These are phyloP conservation scores for Pseudochirops corinnae DNA, from an alignment of 2,797 vertebrate genomes.

Conservation along the genomic window DNA sequence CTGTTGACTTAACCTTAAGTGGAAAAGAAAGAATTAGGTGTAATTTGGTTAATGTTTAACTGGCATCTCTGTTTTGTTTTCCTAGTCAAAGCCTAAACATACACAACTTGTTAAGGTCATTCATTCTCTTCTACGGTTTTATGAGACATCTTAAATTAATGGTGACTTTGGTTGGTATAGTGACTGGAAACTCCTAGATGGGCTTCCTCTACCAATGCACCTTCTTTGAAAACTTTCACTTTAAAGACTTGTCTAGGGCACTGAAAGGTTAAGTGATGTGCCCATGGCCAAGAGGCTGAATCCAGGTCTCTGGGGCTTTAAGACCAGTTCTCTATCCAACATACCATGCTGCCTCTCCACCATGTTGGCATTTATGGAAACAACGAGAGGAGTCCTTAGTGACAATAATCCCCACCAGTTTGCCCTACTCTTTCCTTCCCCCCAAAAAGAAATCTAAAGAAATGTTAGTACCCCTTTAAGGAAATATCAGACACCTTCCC, in stretches of 20 bases:
- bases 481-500: neutral
- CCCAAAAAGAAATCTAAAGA: neutral
- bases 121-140: neutral
- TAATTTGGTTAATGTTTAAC: neutral
- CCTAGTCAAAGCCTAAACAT: neutral
- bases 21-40: neutral
- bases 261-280: neutral
- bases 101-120: neutral
- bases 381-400: neutral
- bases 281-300: neutral
- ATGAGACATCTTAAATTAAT: neutral
- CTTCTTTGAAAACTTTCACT: neutral
- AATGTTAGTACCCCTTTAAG: neutral
- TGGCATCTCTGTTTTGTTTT: neutral
- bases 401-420: neutral
- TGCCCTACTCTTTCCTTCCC: neutral
- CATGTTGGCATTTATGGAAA: neutral
- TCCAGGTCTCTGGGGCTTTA: neutral
- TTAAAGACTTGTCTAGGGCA: neutral
- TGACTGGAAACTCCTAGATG: neutral
- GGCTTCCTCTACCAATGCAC: neutral
- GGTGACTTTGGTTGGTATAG: neutral
- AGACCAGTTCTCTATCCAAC: neutral
- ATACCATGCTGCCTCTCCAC: neutral
- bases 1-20: neutral